phyloP scores from a whole-genome alignment of 2,113 vertebrate genomes.

The Motacilla alba region DNA sequence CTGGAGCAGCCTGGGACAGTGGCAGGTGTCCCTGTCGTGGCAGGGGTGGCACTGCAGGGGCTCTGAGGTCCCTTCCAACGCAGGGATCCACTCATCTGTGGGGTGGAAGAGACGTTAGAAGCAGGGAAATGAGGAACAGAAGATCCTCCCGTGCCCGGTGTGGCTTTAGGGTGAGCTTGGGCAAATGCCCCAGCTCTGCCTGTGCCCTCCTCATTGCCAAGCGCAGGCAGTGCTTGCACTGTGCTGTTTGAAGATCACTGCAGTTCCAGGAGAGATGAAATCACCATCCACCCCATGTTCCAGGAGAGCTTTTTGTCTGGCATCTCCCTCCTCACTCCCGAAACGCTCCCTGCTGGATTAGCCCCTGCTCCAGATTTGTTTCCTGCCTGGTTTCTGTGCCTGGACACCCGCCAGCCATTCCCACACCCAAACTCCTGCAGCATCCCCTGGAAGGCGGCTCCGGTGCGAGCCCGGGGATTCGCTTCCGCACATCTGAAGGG shows the following conservation, averaged over 20 bases:
- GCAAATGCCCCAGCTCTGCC: not conserved
- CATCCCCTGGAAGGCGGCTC: accelerated
- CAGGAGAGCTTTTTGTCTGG: not conserved
- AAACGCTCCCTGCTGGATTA: not conserved
- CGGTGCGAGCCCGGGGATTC: accelerated
- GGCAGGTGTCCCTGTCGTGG: not conserved
- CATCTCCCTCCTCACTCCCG: accelerated
- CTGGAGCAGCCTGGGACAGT: no score
- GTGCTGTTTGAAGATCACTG: not conserved
- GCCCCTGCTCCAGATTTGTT: not conserved
- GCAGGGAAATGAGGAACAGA: not conserved
- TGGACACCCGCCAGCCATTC: not conserved
- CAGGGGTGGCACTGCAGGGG: not conserved
- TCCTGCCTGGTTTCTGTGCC: not conserved
- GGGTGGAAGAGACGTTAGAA: not conserved
- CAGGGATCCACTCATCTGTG: accelerated
- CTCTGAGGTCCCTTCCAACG: accelerated
- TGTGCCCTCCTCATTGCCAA: accelerated
- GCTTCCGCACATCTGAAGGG: not conserved
- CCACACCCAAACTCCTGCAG: not conserved
- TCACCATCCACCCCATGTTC: accelerated
- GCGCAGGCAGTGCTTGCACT: not conserved
- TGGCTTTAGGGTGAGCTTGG: not conserved
- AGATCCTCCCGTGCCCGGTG: not conserved
- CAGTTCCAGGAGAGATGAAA: not conserved